Evolutionary conservation across 2,888 invertebrate species (phyloP), one percentile per base, ranked within the genome.

Genomic region (Mythimna pallens): DNA sequence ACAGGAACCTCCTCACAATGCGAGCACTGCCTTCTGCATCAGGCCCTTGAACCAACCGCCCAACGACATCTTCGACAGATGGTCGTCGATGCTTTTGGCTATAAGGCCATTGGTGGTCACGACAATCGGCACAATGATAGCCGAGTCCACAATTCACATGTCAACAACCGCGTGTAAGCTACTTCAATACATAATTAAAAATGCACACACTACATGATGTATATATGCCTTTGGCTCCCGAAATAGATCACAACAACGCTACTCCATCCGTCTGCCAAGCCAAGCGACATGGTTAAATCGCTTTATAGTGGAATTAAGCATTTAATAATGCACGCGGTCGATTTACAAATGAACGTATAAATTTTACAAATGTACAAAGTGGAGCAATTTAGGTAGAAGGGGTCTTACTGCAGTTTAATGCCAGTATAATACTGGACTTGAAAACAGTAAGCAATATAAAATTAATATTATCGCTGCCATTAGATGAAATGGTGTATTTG

Each of bases 261-360:
- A 9, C 30, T 14, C 10, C 5, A 34, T 52, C 25, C 40, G 47
- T 47, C n/a, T 59, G 59, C 47, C 34, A 43, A 73, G 57, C 22
- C 47, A 40, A 63, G 20, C 6, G 30, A 64, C 47, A 20, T 30
- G 40, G 17, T 34, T 22, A 34, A 52, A 34, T 65, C 30, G 9
- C 17, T 73, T 52, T 43, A 34, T 4, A 59, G 17, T 17, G 20
- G n/a, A 43, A 59, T 52, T 43, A 52, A 25, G 12, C 0, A 43
- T 73, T 52, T 58, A 73, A 73, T 73, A 64, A 65, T 73, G 40
- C 58, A 64, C 22, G 20, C 4, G 40, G 12, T 25, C n/a, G 30
- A 58, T 73, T 50, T 52, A 14, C 20, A 40, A 73, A 57, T 22
- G 25, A 10, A 30, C 20, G 14, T 14, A 12, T 50, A 63, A 57